Evolutionary conservation across 2,113 vertebrate genomes (phyloP).

Genomic region (Prietella phreatophila): DNA sequence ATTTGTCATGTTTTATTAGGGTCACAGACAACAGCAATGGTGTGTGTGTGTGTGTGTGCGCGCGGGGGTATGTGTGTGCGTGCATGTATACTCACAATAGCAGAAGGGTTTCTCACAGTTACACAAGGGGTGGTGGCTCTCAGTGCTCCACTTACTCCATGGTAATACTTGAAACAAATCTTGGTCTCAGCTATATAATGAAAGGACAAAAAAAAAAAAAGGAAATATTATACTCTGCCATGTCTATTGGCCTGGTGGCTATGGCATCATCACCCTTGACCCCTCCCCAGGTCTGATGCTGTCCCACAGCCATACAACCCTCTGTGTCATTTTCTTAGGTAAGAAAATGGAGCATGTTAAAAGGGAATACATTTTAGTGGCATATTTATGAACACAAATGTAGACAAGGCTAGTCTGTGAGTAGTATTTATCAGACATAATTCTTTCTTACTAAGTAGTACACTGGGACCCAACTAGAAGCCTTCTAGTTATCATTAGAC

Average conservation of each 20-base stretch:
- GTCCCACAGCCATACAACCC: neutral
- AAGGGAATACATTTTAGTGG: neutral
- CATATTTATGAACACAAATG: neutral
- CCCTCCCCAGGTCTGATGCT: neutral
- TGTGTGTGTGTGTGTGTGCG: neutral
- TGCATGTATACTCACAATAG: conserved; percentile 78
- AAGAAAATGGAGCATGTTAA: neutral
- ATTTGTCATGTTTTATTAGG: neutral
- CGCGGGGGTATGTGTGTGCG: neutral
- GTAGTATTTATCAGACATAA: neutral
- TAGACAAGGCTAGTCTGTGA: neutral
- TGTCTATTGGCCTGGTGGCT: neutral
- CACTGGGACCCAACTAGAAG: too few relatives aligned
- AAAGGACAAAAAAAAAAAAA: neutral
- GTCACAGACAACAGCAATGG: neutral
- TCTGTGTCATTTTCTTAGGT: neutral
- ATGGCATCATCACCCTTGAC: neutral
- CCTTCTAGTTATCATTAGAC: neutral
- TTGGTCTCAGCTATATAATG: conserved; percentile 86
- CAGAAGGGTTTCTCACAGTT: conserved; percentile 82
- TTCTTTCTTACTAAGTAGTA: neutral
- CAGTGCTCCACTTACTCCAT: conserved; percentile 87
- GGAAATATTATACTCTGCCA: neutral
- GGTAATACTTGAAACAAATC: conserved; percentile 99
- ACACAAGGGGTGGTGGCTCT: conserved; percentile 91